phyloP scores from a whole-genome alignment of 1,140 invertebrate species.

The Limonius californicus region DNA sequence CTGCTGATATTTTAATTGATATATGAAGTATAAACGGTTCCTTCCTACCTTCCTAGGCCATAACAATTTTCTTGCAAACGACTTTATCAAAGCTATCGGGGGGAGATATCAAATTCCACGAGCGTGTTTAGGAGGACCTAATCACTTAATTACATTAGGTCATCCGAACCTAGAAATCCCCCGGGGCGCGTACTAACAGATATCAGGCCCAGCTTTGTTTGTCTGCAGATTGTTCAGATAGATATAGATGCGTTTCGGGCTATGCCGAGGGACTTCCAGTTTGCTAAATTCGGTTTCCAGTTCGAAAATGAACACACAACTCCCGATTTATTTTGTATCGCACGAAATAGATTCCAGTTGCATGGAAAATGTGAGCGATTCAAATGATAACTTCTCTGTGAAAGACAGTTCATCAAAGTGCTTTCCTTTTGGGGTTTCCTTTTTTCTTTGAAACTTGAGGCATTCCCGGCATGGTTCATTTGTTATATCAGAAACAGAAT shows the following conservation, averaged over 20 bases:
- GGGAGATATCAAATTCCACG: slow-evolving; percentile 11
- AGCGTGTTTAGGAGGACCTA: slow-evolving; percentile 12
- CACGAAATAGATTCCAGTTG: not conserved
- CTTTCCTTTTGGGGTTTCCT: not conserved
- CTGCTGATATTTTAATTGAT: no score
- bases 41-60: no score
- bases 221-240: slow-evolving; percentile 9
- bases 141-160: slow-evolving; percentile 15
- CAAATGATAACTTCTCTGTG: not conserved
- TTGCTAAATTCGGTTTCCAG: not conserved
- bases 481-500: slow-evolving; percentile 3
- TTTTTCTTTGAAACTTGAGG: not conserved
- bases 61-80: slow-evolving; percentile 13
- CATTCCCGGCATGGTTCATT: not conserved
- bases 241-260: not conserved
- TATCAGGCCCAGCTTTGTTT: slow-evolving; percentile 12
- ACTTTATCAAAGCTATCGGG: slow-evolving; percentile 11
- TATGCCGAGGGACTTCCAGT: not conserved
- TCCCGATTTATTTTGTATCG: not conserved
- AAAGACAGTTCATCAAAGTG: slow-evolving; percentile 3
- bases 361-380: not conserved
- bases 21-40: no score
- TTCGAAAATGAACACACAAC: not conserved
- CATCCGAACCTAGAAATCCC: slow-evolving; percentile 7
- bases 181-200: not conserved